These are phyloP conservation scores for Nycticorax nycticorax DNA, from an alignment of 2,113 vertebrate species.

Conservation along the genomic window DNA sequence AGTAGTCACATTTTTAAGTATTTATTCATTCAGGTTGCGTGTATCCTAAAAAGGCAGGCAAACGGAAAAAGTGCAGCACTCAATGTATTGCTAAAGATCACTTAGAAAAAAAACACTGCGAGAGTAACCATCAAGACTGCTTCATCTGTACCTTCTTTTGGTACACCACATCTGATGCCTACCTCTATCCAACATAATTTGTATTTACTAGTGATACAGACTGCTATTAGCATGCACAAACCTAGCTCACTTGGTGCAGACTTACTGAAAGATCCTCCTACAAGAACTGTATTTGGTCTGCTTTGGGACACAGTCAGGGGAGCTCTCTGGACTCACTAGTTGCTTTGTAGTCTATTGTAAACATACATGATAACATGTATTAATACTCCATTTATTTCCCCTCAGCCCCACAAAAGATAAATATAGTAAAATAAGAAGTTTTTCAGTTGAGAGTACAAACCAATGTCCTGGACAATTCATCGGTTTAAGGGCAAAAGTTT, in stretches of 20 bases:
- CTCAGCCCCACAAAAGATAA: not conserved
- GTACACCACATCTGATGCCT: not conserved
- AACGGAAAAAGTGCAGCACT: not conserved
- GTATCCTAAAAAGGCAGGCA: not conserved
- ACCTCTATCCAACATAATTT: not conserved
- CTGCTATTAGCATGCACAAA: not conserved
- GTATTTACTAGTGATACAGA: not conserved
- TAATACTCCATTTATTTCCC: not conserved
- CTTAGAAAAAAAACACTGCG: not conserved
- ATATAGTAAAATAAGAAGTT: not conserved
- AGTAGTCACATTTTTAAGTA: not conserved
- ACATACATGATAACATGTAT: not conserved
- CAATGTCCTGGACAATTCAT: slow-evolving; percentile 98
- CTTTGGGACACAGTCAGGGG: not conserved
- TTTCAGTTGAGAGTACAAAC: slow-evolving; percentile 66
- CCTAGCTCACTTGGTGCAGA: not conserved
- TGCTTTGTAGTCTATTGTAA: not conserved
- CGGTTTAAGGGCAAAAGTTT: slow-evolving; percentile 90
- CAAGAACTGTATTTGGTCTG: not conserved
- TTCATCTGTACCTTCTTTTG: not conserved
- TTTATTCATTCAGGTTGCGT: too few relatives aligned
- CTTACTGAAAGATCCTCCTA: not conserved
- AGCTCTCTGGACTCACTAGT: not conserved
- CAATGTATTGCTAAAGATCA: not conserved
- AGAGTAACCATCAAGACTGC: not conserved